Evolutionary conservation across 1,140 invertebrate genomes (phyloP).

Genomic region (Mycetomoellerius zeteki): DNA sequence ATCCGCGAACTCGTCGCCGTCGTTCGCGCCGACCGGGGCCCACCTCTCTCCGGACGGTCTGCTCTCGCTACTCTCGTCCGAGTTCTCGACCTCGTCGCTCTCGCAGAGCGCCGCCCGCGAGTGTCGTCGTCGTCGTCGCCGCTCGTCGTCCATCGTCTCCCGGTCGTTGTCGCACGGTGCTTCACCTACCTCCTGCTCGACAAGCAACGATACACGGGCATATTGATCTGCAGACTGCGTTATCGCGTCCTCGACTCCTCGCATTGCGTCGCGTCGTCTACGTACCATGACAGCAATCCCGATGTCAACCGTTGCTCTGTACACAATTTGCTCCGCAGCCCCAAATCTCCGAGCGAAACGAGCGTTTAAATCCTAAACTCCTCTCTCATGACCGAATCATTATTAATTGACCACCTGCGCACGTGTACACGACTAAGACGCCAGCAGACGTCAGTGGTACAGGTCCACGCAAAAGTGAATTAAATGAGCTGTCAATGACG

Average conservation of each 20-base stretch:
- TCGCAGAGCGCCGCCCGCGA: constrained; percentile 54
- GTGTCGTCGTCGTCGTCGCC: neutral
- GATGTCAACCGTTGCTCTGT: too few relatives aligned
- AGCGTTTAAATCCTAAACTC: neutral
- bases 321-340: too few relatives aligned
- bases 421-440: constrained; percentile 42
- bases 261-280: too few relatives aligned
- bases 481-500: too few relatives aligned
- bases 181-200: constrained; percentile 16
- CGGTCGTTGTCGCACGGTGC: neutral
- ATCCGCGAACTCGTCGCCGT: constrained; percentile 84
- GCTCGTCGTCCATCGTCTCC: constrained; percentile 17
- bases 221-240: constrained; percentile 22
- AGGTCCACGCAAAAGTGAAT: constrained; percentile 9
- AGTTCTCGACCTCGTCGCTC: constrained; percentile 81
- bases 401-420: constrained; percentile 37
- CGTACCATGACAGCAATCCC: too few relatives aligned
- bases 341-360: too few relatives aligned
- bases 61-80: constrained; percentile 81
- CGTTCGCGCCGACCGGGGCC: constrained; percentile 89
- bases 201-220: neutral
- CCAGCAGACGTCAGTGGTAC: constrained; percentile 26
- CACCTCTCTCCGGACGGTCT: constrained; percentile 88
- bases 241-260: too few relatives aligned
- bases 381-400: constrained; percentile 1